Evolutionary conservation across 2,797 vertebrate genomes (phyloP), one percentile per base, ranked within the genome.

Genomic region (Melanotaenia parkinsoni): DNA sequence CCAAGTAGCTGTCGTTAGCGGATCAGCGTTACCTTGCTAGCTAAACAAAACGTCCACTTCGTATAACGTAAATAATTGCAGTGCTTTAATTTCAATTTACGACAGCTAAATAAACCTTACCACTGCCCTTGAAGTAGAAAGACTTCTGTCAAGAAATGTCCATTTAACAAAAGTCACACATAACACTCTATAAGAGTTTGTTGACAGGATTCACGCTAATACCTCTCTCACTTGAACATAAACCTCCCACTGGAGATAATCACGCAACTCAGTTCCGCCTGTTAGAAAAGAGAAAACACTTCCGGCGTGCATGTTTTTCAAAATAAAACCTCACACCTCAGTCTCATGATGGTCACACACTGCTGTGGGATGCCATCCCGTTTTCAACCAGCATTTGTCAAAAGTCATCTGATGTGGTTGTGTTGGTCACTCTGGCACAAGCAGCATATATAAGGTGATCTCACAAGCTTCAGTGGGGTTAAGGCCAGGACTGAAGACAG

Each of bases 21-120:
- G 47, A 60, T 74, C 74, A 69, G 68, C 77, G 80, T 81, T 89
- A 81, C 71, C 72, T 69, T 67, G 85, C 85, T 91, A 93, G 91
- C 92, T 88, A 85, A 89, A 87, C 82, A 89, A 89, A 81, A 85
- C 89, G 71, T 83, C 71, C 80, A 83, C 79, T 79, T 72, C 63
- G 61, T n/a, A 67, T 26, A 78, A 76, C 79, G 63, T 33, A 54
- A 45, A 72, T 47, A 71, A 78, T 72, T 66, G 40, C 74, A 76
- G 26, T 67, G 45, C 26, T 75, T 67, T 33, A 16, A 33, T 72
- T n/a, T n/a, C 2, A 6, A 65, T 56, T 47, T 54, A 11, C 47
- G 50, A 45, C 11, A 53, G 37, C 43, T 10, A 14, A 62, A 53
- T 4, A 56, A 40, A 66, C 65, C 89, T 85, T 82, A 86, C 86